Evolutionary conservation across 2,113 vertebrate species (phyloP).

Genomic region (Aramus guarauna): DNA sequence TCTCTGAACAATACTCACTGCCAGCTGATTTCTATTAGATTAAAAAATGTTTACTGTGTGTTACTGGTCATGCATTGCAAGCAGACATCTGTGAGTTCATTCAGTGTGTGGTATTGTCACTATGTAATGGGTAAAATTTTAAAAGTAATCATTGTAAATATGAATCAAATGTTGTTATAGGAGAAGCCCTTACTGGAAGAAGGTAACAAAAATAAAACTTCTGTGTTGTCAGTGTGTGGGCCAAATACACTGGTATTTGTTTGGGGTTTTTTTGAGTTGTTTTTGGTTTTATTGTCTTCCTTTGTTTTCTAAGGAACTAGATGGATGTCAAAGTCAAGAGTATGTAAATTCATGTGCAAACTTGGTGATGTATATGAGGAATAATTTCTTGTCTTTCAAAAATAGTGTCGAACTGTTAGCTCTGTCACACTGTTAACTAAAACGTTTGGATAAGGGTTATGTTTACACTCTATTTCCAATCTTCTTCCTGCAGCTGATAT

Average conservation of each 20-base stretch:
- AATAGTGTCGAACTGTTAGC: background rate
- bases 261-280: background rate
- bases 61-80: background rate
- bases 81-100: background rate
- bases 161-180: background rate
- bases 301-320: background rate
- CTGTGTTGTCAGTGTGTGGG: background rate
- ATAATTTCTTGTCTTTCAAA: background rate
- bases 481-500: constrained; percentile 29
- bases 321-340: background rate
- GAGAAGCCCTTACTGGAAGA: background rate
- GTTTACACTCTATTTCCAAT: background rate
- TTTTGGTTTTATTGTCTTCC: background rate
- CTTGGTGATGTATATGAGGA: background rate
- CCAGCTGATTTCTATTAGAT: background rate
- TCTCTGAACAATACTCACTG: background rate
- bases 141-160: background rate
- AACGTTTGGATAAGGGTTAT: background rate
- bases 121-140: background rate
- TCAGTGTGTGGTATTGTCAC: background rate
- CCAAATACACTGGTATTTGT: rapidly evolving
- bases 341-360: background rate
- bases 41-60: background rate
- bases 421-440: background rate
- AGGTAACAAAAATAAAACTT: background rate